Evolutionary conservation across 2,888 invertebrate species (phyloP), one percentile per base, ranked within the genome.

Genomic region (Chrysina gloriosa): DNA sequence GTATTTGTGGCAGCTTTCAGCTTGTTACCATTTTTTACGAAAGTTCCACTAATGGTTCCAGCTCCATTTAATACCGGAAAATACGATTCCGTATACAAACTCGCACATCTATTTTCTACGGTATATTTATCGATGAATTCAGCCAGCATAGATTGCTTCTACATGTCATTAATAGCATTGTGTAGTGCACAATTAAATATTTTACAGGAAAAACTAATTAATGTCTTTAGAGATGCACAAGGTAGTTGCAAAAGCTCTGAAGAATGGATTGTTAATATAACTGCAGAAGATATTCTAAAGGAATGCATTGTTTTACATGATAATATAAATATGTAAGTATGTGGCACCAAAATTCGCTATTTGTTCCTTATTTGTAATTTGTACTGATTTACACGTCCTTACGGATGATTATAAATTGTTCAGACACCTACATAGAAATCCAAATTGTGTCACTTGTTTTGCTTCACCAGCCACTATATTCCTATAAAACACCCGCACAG

Each of bases 261-360:
- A 3, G 19, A 6, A 2, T 4, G 4, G 4, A 1, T 1, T 2
- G 9, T 42, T 2, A 9, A 42, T 11, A 6, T 3, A 3, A 25
- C 9, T 9, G 58, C 3, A 9, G n/a, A 27, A 14, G 3, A 61
- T 7, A 27, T 27, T 9, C 29, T 61, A 14, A 42, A 27, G 27
- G 58, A 61, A 16, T 61, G 58, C 9, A 23, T 61, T 27, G 19
- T 61, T 7, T 61, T 61, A 61, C 58, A 61, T 42, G 58, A 61
- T 27, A 42, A 27, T 0, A 42, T 61, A 2, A 61, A 7, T 11
- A 27, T 14, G 58, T 61, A 16, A 19, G 58, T 45, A 25, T 1
- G 25, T 14, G 16, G n/a, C 2, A n/a, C 6, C 16, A 14, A 2
- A 31, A 31, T 14, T 31, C 19, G 6, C n/a, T n/a, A n/a, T n/a